These are phyloP conservation scores for Hycleus cichorii DNA, from an alignment of 1,140 invertebrate genomes.

Conservation along the genomic window DNA sequence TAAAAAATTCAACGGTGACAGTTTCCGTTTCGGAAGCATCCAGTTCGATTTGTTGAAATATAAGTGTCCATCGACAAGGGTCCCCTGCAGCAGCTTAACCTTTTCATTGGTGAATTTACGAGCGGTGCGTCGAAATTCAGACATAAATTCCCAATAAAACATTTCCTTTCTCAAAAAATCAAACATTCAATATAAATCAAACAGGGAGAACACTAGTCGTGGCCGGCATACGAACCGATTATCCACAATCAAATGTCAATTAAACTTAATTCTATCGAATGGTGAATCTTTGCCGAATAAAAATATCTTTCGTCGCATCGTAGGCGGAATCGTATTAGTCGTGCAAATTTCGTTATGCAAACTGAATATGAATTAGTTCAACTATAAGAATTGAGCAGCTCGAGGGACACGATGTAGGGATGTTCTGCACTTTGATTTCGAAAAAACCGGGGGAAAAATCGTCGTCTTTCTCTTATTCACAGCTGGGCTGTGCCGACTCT, in stretches of 20 bases:
- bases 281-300: slow-evolving; percentile 2
- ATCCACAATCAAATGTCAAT: slow-evolving; percentile 13
- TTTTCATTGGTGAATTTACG: slow-evolving; percentile 14
- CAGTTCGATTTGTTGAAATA: slow-evolving; percentile 1
- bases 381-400: too few species aligned
- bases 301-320: background rate
- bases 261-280: slow-evolving; percentile 10
- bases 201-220: background rate
- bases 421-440: slow-evolving; percentile 5
- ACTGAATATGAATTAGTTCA: slow-evolving; percentile 10
- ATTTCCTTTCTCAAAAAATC: background rate
- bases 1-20: too few species aligned
- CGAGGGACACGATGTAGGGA: background rate
- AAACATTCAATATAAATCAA: slow-evolving; percentile 9
- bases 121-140: slow-evolving; percentile 13
- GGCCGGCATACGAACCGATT: slow-evolving; percentile 4
- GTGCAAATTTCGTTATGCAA: slow-evolving; percentile 5
- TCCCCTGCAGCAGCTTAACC: slow-evolving; percentile 10
- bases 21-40: too few species aligned
- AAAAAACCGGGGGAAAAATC: background rate
- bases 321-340: background rate
- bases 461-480: too few species aligned
- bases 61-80: slow-evolving; percentile 5
- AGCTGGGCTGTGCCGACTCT: background rate
- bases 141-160: slow-evolving; percentile 13